Base-by-base conservation (phyloP, 1,140 invertebrate genomes). In the Bombus huntii region DNA sequence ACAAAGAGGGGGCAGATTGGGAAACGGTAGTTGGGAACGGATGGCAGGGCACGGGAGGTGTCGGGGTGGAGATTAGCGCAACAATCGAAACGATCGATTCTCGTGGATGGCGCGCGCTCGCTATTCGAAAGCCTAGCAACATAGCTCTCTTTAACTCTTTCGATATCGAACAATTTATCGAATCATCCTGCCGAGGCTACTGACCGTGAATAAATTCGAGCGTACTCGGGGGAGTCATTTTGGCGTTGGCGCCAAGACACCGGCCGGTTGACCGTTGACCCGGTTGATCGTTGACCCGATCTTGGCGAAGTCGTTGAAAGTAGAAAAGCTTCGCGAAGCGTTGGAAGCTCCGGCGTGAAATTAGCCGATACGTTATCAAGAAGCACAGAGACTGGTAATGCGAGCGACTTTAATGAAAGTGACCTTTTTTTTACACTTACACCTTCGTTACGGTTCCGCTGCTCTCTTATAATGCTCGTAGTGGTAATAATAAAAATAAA, bases 361-460 rank as follows among this genome's bases (percentile, higher is more conserved):
- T 92, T 92, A 91, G 85, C 77, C 89, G 88, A 87, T 83, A 83
- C 59, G 81, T 90, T 90, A 88, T 86, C 83, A 79, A 72, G 68
- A 59, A 75, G n/a, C 73, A 47, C 28, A 42, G 53, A 57, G 73
- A 34, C 34, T 37, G 75, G 77, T 88, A 81, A 83, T 70, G 72
- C 80, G 62, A 82, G 81, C 44, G 72, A 71, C 34, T 87, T 75
- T 90, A 89, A 90, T 90, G 86, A 90, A 90, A 90, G 76, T 62
- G 39, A 37, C 34, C 39, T 57, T 57, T 74, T 44, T 83, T 71
- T 73, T 86, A 66, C 44, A 79, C 44, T 18, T 18, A 22, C 4
- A 10, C 9, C 62, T 66, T 85, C 86, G 74, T 80, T 89, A 75
- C 74, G 47, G 18, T 53, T 53, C 6, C 10, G n/a, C 25, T 31